Percentiles rank a stretch among this genome's conserved stretches.
Evolutionary conservation across 2,888 invertebrate species (phyloP).

Genomic region (Marasmarcha lunaedactyla): DNA sequence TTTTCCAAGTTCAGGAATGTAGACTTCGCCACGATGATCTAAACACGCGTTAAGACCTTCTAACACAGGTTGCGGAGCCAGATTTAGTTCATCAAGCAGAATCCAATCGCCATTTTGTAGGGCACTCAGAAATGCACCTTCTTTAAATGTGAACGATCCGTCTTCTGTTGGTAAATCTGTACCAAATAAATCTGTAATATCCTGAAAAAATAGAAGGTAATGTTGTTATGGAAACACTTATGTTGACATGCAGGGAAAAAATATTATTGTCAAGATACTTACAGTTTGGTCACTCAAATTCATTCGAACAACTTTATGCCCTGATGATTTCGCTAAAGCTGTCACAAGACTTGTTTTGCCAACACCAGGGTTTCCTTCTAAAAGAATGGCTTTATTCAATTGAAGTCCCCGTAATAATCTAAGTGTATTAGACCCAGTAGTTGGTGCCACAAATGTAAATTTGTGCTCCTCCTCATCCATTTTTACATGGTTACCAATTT

Average conservation of each 20-base stretch:
- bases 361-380: slow-evolving; percentile 98
- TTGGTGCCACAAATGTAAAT: slow-evolving; percentile 83
- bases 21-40: slow-evolving; percentile 97
- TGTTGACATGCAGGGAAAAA: neutral
- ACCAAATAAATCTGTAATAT: slow-evolving; percentile 97
- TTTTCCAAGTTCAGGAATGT: slow-evolving; percentile 92
- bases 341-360: slow-evolving; percentile 97
- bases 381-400: slow-evolving; percentile 89
- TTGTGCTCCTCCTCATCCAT: slow-evolving; percentile 28
- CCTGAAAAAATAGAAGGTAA: slow-evolving; percentile 57
- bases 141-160: slow-evolving; percentile 95
- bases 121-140: slow-evolving; percentile 95
- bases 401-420: slow-evolving; percentile 90
- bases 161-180: slow-evolving; percentile 96
- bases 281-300: slow-evolving; percentile 99
- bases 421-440: slow-evolving; percentile 84
- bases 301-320: slow-evolving; percentile 88
- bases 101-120: slow-evolving; percentile 96
- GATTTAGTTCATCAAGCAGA: slow-evolving; percentile 95
- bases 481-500: slow-evolving; percentile 47
- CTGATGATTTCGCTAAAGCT: slow-evolving; percentile 87
- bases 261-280: slow-evolving; percentile 29
- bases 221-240: neutral
- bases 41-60: slow-evolving; percentile 99
- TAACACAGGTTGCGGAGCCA: slow-evolving; percentile 97